These are phyloP conservation scores for Sinocyclocheilus anophthalmus DNA, from an alignment of 2,113 vertebrate species.

Conservation along the genomic window DNA sequence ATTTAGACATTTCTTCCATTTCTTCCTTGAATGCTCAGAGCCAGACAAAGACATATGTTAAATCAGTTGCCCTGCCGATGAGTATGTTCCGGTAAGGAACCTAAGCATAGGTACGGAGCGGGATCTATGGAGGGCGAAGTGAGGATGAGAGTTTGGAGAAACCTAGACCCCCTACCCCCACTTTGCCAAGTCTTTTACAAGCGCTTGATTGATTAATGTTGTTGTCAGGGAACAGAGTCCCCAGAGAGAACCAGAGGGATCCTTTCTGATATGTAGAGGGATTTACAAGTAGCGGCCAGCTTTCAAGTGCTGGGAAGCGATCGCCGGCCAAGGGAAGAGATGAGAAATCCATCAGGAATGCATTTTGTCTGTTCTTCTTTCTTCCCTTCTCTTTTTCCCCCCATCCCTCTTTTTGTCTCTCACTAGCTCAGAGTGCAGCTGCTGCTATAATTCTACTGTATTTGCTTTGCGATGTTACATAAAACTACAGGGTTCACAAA, in stretches of 20 bases:
- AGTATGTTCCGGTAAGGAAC: conserved; percentile 68
- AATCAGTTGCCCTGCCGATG: conserved; percentile 71
- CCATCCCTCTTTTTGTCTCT: conserved; percentile 39
- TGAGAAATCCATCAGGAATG: conserved; percentile 93
- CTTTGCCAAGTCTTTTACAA: conserved; percentile 55
- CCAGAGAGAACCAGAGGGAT: conserved; percentile 78
- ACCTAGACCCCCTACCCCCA: conserved; percentile 12
- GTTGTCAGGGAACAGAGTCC: conserved; percentile 74
- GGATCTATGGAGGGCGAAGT: background rate
- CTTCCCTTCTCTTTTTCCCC: conserved; percentile 46
- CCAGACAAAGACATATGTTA: conserved; percentile 79
- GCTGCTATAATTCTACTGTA: conserved; percentile 80
- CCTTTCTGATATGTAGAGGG: conserved; percentile 81
- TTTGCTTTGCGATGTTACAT: conserved; percentile 67
- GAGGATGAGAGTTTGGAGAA: conserved; percentile 42
- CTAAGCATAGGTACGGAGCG: conserved; percentile 63
- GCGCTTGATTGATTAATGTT: conserved; percentile 79
- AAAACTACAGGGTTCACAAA: conserved; percentile 62
- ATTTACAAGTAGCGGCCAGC: conserved; percentile 84
- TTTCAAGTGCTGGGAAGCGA: conserved; percentile 86
- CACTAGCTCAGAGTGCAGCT: conserved; percentile 81
- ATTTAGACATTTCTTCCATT: conserved; percentile 55
- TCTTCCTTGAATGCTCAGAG: conserved; percentile 64
- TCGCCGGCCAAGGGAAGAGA: conserved; percentile 81
- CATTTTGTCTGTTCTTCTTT: conserved; percentile 68